phyloP scores from a whole-genome alignment of 2,113 vertebrate genomes.

The Salvelinus fontinalis region DNA sequence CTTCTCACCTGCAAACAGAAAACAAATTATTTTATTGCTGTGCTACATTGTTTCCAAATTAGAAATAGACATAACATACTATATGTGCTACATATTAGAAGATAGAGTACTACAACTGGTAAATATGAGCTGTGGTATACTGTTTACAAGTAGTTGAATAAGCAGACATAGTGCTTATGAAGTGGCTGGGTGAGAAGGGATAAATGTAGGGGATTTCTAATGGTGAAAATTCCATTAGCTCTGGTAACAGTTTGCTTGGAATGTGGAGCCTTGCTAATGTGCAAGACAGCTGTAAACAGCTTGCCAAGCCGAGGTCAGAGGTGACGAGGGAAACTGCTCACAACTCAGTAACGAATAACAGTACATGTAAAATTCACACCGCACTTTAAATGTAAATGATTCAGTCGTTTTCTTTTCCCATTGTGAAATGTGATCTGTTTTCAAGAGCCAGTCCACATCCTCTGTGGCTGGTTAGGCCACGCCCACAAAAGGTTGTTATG shows the following conservation, averaged over 20 bases:
- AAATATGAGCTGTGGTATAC: conserved; percentile 42
- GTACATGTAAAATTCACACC: conserved; percentile 58
- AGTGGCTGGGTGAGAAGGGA: conserved; percentile 7
- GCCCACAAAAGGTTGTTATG: conserved; percentile 40
- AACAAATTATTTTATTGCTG: not conserved
- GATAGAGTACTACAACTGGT: no score
- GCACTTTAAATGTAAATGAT: not conserved
- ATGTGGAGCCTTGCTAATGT: conserved; percentile 59
- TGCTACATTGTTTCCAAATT: not conserved
- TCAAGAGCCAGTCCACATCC: conserved; percentile 60
- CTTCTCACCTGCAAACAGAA: conserved; percentile 86
- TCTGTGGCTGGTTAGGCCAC: conserved; percentile 32
- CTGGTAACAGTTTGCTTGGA: conserved; percentile 51
- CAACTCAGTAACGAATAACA: conserved; percentile 31
- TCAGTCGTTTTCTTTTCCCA: conserved; percentile 42
- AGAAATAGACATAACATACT: not conserved
- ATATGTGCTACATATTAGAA: not conserved
- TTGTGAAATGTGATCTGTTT: conserved; percentile 64
- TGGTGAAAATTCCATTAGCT: conserved; percentile 48
- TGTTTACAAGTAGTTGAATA: conserved; percentile 36
- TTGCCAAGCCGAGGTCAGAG: conserved; percentile 51
- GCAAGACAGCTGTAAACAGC: conserved; percentile 51
- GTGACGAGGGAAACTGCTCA: conserved; percentile 45
- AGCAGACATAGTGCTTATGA: conserved; percentile 45
- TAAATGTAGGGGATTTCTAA: conserved; percentile 42